phyloP scores from a whole-genome alignment of 2,888 invertebrate species.

The Phyto melanocephala region DNA sequence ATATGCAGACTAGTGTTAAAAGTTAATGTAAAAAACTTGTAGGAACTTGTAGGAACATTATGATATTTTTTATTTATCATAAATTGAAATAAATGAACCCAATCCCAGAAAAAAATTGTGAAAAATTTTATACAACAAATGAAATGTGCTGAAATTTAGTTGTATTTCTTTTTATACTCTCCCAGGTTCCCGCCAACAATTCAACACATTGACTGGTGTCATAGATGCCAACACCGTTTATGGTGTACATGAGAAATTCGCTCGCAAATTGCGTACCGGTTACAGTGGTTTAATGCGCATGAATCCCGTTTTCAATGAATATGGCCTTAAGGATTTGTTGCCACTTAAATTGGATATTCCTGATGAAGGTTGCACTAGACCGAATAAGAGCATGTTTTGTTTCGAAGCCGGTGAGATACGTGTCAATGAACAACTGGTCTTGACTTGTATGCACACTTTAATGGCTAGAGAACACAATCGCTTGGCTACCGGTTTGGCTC shows the following conservation, averaged over 20 bases:
- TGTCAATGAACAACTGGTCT: slow-evolving; percentile 93
- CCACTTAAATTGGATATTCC: slow-evolving; percentile 93
- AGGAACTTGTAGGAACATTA: too few species aligned
- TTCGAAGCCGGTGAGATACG: slow-evolving; percentile 96
- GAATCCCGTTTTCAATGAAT: slow-evolving; percentile 93
- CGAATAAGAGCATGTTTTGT: slow-evolving; percentile 93
- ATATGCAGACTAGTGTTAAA: not conserved
- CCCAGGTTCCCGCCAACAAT: slow-evolving; percentile 88
- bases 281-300: slow-evolving; percentile 90
- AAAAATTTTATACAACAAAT: too few species aligned
- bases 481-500: slow-evolving; percentile 86
- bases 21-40: too few species aligned
- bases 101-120: too few species aligned
- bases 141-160: too few species aligned
- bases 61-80: too few species aligned
- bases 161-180: not conserved
- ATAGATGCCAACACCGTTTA: slow-evolving; percentile 95
- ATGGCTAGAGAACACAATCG: slow-evolving; percentile 95
- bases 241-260: slow-evolving; percentile 89
- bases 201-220: slow-evolving; percentile 91
- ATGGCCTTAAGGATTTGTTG: slow-evolving; percentile 91
- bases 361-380: slow-evolving; percentile 94
- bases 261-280: slow-evolving; percentile 89
- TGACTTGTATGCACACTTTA: slow-evolving; percentile 94
- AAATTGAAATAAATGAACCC: too few species aligned